Base-by-base conservation (phyloP, 2,888 invertebrate genomes). In the Thereva nobilitata region DNA sequence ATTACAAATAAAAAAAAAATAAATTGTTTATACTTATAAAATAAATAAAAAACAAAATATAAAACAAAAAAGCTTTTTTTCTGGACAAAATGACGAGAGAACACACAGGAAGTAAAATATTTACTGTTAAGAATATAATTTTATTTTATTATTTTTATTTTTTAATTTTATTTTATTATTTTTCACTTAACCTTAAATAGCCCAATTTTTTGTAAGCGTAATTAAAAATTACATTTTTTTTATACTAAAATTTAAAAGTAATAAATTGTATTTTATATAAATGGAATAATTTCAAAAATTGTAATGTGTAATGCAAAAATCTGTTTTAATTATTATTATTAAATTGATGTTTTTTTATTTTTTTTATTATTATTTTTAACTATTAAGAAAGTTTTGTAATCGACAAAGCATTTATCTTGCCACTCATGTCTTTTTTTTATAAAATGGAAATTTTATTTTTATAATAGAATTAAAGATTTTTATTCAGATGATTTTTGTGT, bases 321-420 rank as follows among this genome's bases (percentile, higher is more conserved):
- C 23, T 37, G 56, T 63, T 44, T 49, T 38, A 55, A 50, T 64
- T 56, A 44, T 41, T 40, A 61, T 61, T 61, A 12, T 23, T 50
- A 50, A 50, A 44, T 50, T 42, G 40, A 38, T 59, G 12, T 61
- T 10, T 49, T 49, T 49, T 10, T 34, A 23, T 50, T 61, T 40
- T 61, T 61, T 50, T 61, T 10, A 10, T 50, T 56, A 44, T 56
- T 61, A 50, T 61, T 50, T 61, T 61, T 55, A 54, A 53, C 44
- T 53, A 54, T 53, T 10, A 37, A 54, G 54, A 64, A 54, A 64
- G 37, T 64, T 52, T 53, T 53, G 53, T 65, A 57, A 64, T 64
- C 67, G 67, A 67, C 68, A 70, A 68, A 70, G 70, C 70, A 70
- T 70, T 68, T 67, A 70, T 70, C 70, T 70, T 70, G 70, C 70